A percentile compares a stretch with the other conserved stretches of the same genome.
phyloP scores from a whole-genome alignment of 1,140 invertebrate genomes.

The Microvelia longipes region DNA sequence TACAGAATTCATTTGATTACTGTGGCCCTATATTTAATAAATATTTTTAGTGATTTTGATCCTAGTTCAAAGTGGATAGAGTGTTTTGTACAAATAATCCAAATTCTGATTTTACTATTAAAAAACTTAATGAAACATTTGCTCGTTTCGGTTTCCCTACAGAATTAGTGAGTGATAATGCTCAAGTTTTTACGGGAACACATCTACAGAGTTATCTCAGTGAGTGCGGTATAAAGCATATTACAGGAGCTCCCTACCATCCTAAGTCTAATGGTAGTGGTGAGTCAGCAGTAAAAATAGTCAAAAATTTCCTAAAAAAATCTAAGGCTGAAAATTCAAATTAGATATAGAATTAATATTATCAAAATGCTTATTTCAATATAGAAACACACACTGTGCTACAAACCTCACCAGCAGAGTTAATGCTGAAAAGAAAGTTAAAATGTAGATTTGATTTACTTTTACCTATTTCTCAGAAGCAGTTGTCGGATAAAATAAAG shows the following conservation, averaged over 20 bases:
- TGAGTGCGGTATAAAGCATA: not conserved
- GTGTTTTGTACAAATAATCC: not conserved
- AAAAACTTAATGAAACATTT: not conserved
- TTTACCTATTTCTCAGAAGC: not conserved
- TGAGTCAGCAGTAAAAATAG: not conserved
- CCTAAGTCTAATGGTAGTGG: not conserved
- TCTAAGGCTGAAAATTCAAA: not conserved
- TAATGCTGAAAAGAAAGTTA: not conserved
- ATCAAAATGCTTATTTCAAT: not conserved
- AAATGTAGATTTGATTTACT: not conserved
- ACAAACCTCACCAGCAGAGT: not conserved
- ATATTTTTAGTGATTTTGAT: not conserved
- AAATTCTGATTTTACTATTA: not conserved
- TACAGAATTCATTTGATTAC: not conserved
- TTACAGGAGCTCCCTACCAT: not conserved
- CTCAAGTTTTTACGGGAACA: not conserved
- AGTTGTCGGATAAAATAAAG: not conserved
- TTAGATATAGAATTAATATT: not conserved
- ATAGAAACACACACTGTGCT: not conserved
- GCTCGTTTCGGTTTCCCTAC: not conserved
- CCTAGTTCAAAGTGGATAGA: not conserved
- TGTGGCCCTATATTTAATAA: not conserved
- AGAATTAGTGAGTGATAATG: not conserved
- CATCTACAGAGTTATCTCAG: not conserved
- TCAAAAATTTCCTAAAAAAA: not conserved